Evolutionary conservation across 2,888 invertebrate species (phyloP).

Genomic region (Automeris io): DNA sequence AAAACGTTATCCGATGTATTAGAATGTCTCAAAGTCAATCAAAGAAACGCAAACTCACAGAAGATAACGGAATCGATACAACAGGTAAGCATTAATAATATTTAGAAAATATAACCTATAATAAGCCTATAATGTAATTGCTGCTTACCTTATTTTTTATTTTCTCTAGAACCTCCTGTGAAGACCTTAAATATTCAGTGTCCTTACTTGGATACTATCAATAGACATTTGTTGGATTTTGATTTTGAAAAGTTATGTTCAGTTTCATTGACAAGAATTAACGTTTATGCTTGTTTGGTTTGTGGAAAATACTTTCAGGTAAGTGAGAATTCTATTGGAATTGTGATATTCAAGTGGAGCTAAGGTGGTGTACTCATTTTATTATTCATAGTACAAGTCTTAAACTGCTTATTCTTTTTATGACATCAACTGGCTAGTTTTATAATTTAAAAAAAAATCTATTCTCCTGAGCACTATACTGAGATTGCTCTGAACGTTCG

Average conservation of each 20-base stretch:
- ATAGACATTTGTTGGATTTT: conserved; percentile 97
- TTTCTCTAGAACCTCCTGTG: conserved; percentile 34
- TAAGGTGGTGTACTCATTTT: too few relatives aligned
- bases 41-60: conserved; percentile 47
- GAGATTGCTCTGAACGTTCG: too few relatives aligned
- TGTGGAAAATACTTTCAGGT: conserved; percentile 97
- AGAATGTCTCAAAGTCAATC: conserved; percentile 34
- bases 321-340: conserved; percentile 14
- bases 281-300: conserved; percentile 99
- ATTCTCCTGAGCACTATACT: too few relatives aligned
- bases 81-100: conserved; percentile 33
- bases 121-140: neutral
- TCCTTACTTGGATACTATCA: conserved; percentile 98
- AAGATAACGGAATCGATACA: conserved; percentile 37
- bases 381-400: too few relatives aligned
- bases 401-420: too few relatives aligned
- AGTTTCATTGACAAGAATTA: conserved; percentile 97
- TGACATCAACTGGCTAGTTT: too few relatives aligned
- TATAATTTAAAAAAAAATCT: too few relatives aligned
- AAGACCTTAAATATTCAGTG: conserved; percentile 80
- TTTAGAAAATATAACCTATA: conserved; percentile 25
- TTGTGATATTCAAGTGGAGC: too few relatives aligned
- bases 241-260: conserved; percentile 99
- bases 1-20: too few relatives aligned
- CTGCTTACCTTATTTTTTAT: neutral